phyloP scores from a whole-genome alignment of 2,888 invertebrate species.

The Anodontia alba region DNA sequence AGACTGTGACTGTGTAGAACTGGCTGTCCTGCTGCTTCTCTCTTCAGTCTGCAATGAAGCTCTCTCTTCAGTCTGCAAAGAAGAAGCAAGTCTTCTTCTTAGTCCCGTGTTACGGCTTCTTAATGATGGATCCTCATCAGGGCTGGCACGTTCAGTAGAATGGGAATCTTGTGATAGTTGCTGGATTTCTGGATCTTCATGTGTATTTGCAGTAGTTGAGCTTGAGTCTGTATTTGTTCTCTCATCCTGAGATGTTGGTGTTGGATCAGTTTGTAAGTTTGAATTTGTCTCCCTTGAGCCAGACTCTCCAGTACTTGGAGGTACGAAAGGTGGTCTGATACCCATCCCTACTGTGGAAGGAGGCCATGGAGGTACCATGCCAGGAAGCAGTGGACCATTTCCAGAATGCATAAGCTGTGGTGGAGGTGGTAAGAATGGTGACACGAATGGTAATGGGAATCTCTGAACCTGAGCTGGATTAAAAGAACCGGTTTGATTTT shows the following conservation, averaged over 20 bases:
- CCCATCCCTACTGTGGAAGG: constrained; percentile 4
- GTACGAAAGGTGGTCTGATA: constrained; percentile 18
- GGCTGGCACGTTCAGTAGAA: not conserved
- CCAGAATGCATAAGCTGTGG: constrained; percentile 42
- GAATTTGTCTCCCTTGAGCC: not conserved
- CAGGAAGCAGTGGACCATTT: constrained; percentile 20
- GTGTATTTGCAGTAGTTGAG: not conserved
- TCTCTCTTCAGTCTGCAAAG: not conserved
- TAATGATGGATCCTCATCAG: not conserved
- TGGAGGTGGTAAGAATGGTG: constrained; percentile 50
- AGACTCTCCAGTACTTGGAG: constrained; percentile 25
- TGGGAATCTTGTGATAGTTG: not conserved
- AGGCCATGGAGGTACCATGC: constrained; percentile 37
- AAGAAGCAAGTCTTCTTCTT: constrained; percentile 36
- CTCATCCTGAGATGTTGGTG: not conserved
- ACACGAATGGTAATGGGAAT: constrained; percentile 58
- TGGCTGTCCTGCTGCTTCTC: not conserved
- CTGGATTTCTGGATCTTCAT: not conserved
- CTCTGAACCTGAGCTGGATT: constrained; percentile 41
- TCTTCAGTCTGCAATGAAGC: too few relatives aligned
- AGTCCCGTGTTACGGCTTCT: constrained; percentile 21
- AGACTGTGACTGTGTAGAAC: not conserved
- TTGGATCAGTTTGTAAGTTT: not conserved
- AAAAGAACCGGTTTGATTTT: not conserved
- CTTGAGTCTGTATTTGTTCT: not conserved